phyloP scores from a whole-genome alignment of 1,140 invertebrate genomes.

The Drosophila pandora region DNA sequence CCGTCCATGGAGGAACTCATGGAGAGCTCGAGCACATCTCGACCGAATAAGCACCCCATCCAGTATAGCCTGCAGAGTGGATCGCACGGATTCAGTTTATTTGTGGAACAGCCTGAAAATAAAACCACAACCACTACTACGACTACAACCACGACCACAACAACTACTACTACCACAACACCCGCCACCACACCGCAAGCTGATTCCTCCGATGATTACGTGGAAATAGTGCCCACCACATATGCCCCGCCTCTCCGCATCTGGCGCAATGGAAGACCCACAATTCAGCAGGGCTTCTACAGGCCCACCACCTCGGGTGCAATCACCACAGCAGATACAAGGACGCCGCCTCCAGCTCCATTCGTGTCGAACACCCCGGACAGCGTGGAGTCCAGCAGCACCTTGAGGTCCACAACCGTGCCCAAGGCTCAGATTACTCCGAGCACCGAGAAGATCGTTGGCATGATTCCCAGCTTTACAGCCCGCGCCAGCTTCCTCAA shows the following conservation, averaged over 20 bases:
- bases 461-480: constrained; percentile 54
- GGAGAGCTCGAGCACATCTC: constrained; percentile 39
- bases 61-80: constrained; percentile 69
- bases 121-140: constrained; percentile 6
- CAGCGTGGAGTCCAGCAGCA: constrained; percentile 15
- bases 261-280: constrained; percentile 76
- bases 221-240: constrained; percentile 76
- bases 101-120: constrained; percentile 24
- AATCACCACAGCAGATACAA: constrained; percentile 3
- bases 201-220: constrained; percentile 25
- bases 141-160: constrained; percentile 12
- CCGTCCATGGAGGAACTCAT: constrained; percentile 11
- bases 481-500: constrained; percentile 63
- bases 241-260: constrained; percentile 74
- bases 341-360: constrained; percentile 8
- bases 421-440: constrained; percentile 19
- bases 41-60: constrained; percentile 45
- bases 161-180: constrained; percentile 25
- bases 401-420: constrained; percentile 9
- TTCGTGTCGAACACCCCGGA: background rate
- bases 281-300: constrained; percentile 49
- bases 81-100: constrained; percentile 63
- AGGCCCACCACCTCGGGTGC: constrained; percentile 27
- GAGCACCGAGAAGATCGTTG: constrained; percentile 27
- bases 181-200: constrained; percentile 14